phyloP scores from a whole-genome alignment of 2,113 vertebrate genomes.

The Pterocles burchelli region DNA sequence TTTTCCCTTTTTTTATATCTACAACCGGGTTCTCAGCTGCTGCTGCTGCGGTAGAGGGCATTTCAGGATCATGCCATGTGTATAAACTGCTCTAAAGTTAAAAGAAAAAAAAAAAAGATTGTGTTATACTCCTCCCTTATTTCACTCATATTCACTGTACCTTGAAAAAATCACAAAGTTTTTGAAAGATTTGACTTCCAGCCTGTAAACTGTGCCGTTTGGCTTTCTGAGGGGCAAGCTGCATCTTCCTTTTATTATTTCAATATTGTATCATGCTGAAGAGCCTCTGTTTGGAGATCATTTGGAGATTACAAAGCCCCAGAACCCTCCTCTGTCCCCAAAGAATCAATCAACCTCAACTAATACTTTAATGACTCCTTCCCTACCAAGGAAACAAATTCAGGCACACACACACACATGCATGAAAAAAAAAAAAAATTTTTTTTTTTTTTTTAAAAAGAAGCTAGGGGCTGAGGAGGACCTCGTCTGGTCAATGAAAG shows the following conservation, averaged over 20 bases:
- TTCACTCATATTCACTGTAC: background rate
- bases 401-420: background rate
- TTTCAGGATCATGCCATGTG: background rate
- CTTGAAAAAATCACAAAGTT: background rate
- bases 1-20: background rate
- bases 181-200: background rate
- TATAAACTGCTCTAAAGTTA: background rate
- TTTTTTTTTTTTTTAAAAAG: background rate
- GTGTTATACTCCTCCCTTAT: background rate
- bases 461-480: slow-evolving; percentile 59
- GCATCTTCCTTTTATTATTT: slow-evolving; percentile 5
- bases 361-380: slow-evolving; percentile 77
- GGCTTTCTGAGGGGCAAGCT: background rate
- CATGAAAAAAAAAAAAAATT: background rate
- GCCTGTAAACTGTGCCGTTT: background rate
- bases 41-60: background rate
- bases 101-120: background rate
- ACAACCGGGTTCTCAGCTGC: background rate
- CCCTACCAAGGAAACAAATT: slow-evolving; percentile 75
- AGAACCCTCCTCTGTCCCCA: slow-evolving; percentile 46
- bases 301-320: slow-evolving; percentile 59
- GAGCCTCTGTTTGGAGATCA: slow-evolving; percentile 37
- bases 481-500: slow-evolving; percentile 87
- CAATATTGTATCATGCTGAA: slow-evolving; percentile 8
- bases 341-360: slow-evolving; percentile 73